A percentile compares a stretch with the other conserved stretches of the same genome.
Evolutionary conservation across 1,140 invertebrate genomes (phyloP).

Genomic region (Bactericera cockerelli): DNA sequence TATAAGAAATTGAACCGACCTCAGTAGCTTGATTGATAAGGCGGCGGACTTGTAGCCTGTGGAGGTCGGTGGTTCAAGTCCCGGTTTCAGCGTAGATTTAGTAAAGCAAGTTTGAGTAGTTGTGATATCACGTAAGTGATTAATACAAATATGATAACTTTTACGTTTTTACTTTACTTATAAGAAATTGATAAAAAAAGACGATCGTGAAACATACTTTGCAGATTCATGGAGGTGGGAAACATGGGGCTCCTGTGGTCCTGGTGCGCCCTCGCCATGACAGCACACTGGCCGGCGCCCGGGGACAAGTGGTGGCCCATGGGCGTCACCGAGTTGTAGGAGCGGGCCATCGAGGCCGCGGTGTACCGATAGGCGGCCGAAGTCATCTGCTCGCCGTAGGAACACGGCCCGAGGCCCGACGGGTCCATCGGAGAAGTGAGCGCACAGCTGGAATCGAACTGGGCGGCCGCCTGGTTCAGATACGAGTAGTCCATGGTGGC

Average conservation of each 20-base stretch:
- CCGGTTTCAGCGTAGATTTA: too few relatives aligned
- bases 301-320: conserved; percentile 29
- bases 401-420: conserved; percentile 46
- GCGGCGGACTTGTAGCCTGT: too few relatives aligned
- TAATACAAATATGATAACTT: too few relatives aligned
- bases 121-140: too few relatives aligned
- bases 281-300: conserved; percentile 23
- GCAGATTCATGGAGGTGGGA: conserved; percentile 44
- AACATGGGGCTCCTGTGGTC: conserved; percentile 42
- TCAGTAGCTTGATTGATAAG: too few relatives aligned
- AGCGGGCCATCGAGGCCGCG: conserved; percentile 36
- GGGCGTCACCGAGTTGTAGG: conserved; percentile 31
- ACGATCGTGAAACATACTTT: too few relatives aligned
- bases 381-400: conserved; percentile 66
- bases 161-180: too few relatives aligned
- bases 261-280: conserved; percentile 27
- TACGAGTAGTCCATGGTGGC: conserved; percentile 50
- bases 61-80: too few relatives aligned
- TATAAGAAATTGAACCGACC: too few relatives aligned
- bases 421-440: conserved; percentile 44
- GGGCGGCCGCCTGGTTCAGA: conserved; percentile 47
- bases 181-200: too few relatives aligned
- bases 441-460: conserved; percentile 39
- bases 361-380: conserved; percentile 72
- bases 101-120: too few relatives aligned